Evolutionary conservation across 1,140 invertebrate genomes (phyloP).

Genomic region (Hydropsyche tenuis): DNA sequence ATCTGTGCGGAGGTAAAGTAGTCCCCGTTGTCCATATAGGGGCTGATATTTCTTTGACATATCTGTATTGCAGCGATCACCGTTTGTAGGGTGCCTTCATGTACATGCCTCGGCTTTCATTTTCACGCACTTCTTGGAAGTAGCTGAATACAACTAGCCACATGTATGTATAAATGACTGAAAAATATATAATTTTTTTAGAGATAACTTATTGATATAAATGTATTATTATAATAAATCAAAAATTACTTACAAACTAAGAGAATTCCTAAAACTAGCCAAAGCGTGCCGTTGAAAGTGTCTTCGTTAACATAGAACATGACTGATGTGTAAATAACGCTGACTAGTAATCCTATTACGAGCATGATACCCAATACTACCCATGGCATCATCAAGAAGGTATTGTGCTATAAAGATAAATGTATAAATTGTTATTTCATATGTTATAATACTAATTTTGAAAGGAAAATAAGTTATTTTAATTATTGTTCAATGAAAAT

Average conservation of each 20-base stretch:
- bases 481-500: conserved; percentile 5
- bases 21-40: conserved; percentile 30
- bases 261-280: conserved; percentile 69
- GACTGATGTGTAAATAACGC: conserved; percentile 76
- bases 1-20: neutral
- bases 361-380: conserved; percentile 79
- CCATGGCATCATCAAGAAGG: conserved; percentile 82
- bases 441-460: neutral
- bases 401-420: conserved; percentile 69
- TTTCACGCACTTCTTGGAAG: conserved; percentile 71
- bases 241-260: conserved; percentile 63
- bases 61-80: conserved; percentile 51
- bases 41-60: conserved; percentile 29
- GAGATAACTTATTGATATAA: too few species aligned
- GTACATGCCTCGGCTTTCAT: conserved; percentile 65
- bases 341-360: conserved; percentile 74
- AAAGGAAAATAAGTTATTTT: conserved; percentile 16
- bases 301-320: conserved; percentile 70
- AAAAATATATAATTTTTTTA: conserved; percentile 53
- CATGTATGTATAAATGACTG: conserved; percentile 73
- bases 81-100: conserved; percentile 71
- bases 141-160: conserved; percentile 83
- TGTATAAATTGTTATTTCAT: neutral
- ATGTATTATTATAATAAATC: too few species aligned
- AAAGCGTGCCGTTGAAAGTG: conserved; percentile 64